Conservation (phyloP, 2,797 vertebrate species). For the Lithobates sylvaticus region DNA sequence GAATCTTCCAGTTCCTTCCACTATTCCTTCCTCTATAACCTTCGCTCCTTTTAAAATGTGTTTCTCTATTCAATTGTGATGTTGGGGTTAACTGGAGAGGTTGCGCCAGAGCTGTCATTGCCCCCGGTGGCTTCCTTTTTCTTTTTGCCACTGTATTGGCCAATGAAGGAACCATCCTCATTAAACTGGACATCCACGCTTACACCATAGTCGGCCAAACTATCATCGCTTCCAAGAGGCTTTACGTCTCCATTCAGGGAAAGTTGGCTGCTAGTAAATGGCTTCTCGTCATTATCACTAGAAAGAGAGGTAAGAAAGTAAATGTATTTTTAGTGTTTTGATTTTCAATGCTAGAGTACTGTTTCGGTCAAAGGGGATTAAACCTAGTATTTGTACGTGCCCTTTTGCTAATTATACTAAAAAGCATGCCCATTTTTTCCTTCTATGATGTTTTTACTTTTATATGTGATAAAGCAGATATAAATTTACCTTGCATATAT, state of each 20-base stretch:
- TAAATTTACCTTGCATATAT: no score
- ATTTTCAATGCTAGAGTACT: no score
- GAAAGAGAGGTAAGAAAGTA: not conserved
- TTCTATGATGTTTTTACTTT: no score
- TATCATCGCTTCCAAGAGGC: slow-evolving; percentile 84
- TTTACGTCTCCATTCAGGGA: slow-evolving; percentile 85
- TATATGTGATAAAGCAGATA: no score
- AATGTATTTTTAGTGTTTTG: not conserved
- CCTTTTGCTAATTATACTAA: no score
- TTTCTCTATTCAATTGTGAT: slow-evolving; percentile 35
- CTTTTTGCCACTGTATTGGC: slow-evolving; percentile 90
- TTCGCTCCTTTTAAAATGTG: not conserved
- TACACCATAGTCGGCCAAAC: slow-evolving; percentile 89
- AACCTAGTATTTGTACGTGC: no score
- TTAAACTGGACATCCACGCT: slow-evolving; percentile 94
- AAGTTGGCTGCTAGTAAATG: slow-evolving; percentile 83
- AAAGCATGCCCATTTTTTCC: no score
- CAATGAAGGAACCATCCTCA: slow-evolving; percentile 92
- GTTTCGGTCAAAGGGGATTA: no score
- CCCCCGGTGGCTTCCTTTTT: slow-evolving; percentile 76
- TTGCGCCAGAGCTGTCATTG: slow-evolving; percentile 84
- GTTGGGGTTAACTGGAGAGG: slow-evolving; percentile 79
- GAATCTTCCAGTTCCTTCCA: slow-evolving; percentile 5
- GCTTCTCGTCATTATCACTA: slow-evolving; percentile 89
- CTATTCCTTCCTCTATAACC: slow-evolving; percentile 35